Evolutionary conservation across 2,797 vertebrate genomes (phyloP).

Genomic region (Premnoplex brunnescens): DNA sequence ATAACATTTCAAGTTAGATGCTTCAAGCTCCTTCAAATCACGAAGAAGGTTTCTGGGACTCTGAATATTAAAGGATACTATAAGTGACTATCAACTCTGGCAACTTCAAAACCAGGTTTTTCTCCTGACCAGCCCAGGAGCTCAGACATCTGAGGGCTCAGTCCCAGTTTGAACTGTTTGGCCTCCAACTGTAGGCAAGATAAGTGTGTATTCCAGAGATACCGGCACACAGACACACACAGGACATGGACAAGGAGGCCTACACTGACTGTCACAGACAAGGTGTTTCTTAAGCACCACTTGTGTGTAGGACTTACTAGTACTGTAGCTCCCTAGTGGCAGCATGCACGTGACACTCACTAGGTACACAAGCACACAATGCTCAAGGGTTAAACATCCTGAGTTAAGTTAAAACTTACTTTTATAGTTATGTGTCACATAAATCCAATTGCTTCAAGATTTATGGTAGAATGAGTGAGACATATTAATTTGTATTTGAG

Average conservation of each 20-base stretch:
- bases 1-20: not conserved
- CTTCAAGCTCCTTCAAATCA: not conserved
- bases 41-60: not conserved
- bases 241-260: not conserved
- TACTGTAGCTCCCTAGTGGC: not conserved
- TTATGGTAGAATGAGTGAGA: not conserved
- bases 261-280: not conserved
- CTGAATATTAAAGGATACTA: not conserved
- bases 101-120: not conserved
- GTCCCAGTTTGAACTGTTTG: not conserved
- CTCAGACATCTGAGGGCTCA: not conserved
- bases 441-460: not conserved
- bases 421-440: not conserved
- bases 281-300: not conserved
- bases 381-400: not conserved
- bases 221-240: too few species aligned
- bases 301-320: not conserved
- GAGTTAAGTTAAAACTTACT: not conserved
- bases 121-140: not conserved
- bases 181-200: not conserved
- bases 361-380: not conserved
- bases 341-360: too few species aligned
- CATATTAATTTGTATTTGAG: not conserved
- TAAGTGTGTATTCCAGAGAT: not conserved
- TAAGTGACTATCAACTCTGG: fast-evolving